Evolutionary conservation across 1,140 invertebrate species (phyloP).

Genomic region (Aplysia californica): DNA sequence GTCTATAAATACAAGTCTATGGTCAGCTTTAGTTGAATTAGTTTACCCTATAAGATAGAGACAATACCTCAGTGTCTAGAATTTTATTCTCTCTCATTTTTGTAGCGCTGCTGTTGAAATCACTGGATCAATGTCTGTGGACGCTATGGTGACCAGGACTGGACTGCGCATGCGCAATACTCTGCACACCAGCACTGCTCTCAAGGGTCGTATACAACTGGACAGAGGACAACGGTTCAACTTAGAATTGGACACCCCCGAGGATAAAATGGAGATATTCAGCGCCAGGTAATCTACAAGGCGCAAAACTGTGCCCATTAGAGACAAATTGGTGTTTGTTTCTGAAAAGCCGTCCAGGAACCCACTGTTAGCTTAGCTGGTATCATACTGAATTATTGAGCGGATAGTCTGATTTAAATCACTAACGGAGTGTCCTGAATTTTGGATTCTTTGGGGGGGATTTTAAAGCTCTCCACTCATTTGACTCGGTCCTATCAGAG

Average conservation of each 20-base stretch:
- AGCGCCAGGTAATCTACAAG: slow-evolving; percentile 77
- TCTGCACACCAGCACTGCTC: slow-evolving; percentile 83
- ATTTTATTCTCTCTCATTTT: background rate
- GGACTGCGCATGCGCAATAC: slow-evolving; percentile 85
- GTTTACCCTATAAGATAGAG: no score
- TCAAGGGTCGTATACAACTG: slow-evolving; percentile 79
- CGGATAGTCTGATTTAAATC: background rate
- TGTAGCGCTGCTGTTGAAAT: background rate
- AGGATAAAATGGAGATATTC: slow-evolving; percentile 86
- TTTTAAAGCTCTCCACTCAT: background rate
- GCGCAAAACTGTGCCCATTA: no score
- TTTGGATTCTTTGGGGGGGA: background rate
- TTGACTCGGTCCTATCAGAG: no score
- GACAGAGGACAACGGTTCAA: slow-evolving; percentile 76
- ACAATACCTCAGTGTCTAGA: no score
- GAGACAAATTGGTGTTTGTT: no score
- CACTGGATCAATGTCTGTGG: slow-evolving; percentile 81
- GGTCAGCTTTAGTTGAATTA: no score
- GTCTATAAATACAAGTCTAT: no score
- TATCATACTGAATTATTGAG: background rate
- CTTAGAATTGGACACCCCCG: slow-evolving; percentile 82
- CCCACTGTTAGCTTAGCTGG: background rate
- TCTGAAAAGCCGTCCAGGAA: slow-evolving; percentile 49
- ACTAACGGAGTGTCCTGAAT: background rate
- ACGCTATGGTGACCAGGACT: slow-evolving; percentile 79